These are phyloP conservation scores for Clarias macrocephalus DNA, from an alignment of 2,113 vertebrate genomes.

Conservation along the genomic window DNA sequence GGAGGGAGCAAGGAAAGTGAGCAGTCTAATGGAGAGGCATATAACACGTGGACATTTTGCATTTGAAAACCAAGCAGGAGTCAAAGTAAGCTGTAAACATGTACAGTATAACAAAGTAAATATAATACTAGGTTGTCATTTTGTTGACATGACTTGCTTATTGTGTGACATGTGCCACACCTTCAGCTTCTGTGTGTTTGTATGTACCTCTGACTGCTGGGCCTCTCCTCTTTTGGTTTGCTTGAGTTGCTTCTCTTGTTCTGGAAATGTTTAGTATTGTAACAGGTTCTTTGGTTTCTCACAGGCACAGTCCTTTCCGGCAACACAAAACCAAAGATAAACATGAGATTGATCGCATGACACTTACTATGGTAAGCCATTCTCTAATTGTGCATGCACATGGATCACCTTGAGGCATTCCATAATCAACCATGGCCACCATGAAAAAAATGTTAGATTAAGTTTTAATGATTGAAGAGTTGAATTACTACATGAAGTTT, in stretches of 20 bases:
- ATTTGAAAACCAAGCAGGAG: not conserved
- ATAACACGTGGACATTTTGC: constrained; percentile 32
- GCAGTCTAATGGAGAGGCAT: constrained; percentile 2
- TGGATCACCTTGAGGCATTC: too few relatives aligned
- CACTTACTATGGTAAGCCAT: constrained; percentile 90
- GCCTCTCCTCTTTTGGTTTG: not conserved
- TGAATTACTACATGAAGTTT: too few relatives aligned
- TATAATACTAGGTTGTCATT: not conserved
- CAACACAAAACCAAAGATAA: constrained; percentile 99
- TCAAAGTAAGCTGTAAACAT: not conserved
- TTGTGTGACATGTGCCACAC: not conserved
- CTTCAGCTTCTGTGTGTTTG: not conserved
- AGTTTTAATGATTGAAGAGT: too few relatives aligned
- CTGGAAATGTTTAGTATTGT: not conserved
- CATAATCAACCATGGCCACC: too few relatives aligned
- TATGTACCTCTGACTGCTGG: not conserved
- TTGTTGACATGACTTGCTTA: not conserved
- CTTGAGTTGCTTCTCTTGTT: not conserved
- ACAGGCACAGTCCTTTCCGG: constrained; percentile 95
- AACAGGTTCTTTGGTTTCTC: constrained; percentile 40
- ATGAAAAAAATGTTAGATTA: too few relatives aligned
- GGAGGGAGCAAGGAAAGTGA: not conserved
- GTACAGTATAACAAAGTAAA: not conserved
- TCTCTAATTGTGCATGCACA: too few relatives aligned
- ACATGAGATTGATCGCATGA: constrained; percentile 98